Conservation (phyloP, 2,888 invertebrate species). For the Stenichneumon culpator region DNA sequence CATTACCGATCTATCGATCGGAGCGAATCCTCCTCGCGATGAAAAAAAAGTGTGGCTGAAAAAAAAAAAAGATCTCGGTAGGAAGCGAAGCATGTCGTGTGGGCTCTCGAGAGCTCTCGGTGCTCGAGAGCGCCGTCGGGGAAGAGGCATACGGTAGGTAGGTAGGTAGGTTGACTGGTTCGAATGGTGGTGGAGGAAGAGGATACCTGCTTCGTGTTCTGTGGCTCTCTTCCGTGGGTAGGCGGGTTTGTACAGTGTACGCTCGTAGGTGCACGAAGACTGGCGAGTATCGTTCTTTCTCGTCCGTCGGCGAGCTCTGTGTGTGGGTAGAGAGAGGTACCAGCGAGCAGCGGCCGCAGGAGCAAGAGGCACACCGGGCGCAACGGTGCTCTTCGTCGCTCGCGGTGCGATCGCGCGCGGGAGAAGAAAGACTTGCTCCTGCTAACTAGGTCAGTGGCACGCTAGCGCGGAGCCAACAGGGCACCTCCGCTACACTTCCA, state of each 20-base stretch:
- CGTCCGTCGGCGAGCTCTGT: constrained; percentile 21
- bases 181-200: neutral
- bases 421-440: constrained; percentile 83
- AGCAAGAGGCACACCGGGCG: constrained; percentile 16
- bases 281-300: constrained; percentile 44
- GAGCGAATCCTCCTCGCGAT: constrained; percentile 18
- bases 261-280: constrained; percentile 31
- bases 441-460: constrained; percentile 85
- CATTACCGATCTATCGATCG: constrained; percentile 47
- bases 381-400: constrained; percentile 42
- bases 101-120: constrained; percentile 61
- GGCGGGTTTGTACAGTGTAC: neutral
- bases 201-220: constrained; percentile 42
- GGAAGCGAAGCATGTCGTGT: constrained; percentile 75
- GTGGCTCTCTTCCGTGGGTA: constrained; percentile 21
- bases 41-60: constrained; percentile 30
- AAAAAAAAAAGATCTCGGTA: constrained; percentile 38
- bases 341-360: neutral
- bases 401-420: constrained; percentile 14
- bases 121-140: constrained; percentile 39
- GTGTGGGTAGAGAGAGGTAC: constrained; percentile 45
- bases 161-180: constrained; percentile 71
- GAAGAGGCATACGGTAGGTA: constrained; percentile 70
- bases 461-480: constrained; percentile 74
- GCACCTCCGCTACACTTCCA: constrained; percentile 48